phyloP scores from a whole-genome alignment of 2,888 invertebrate genomes.

The Bruchidius siliquastri region DNA sequence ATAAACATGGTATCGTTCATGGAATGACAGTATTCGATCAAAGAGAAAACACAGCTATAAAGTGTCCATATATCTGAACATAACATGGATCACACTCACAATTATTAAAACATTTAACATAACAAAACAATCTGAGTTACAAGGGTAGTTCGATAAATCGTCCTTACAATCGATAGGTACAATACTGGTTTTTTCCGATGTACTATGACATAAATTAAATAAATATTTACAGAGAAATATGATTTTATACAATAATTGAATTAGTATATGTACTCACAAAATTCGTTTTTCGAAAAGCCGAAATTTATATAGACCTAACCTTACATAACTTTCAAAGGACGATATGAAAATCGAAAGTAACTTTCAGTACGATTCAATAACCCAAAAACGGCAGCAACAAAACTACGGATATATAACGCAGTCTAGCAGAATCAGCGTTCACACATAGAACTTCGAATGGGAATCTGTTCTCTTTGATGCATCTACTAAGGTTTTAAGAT shows the following conservation, averaged over 20 bases:
- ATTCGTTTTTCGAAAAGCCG: too few relatives aligned
- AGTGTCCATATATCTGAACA: conserved; percentile 22
- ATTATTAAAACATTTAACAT: conserved; percentile 20
- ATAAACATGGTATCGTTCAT: conserved; percentile 3
- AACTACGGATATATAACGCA: too few relatives aligned
- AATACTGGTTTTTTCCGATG: background rate
- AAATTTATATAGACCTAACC: background rate
- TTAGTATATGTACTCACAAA: too few relatives aligned
- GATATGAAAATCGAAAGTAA: too few relatives aligned
- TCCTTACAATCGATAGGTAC: background rate
- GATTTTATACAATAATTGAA: too few relatives aligned
- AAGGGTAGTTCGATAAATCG: background rate
- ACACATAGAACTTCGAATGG: too few relatives aligned
- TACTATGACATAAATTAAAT: background rate
- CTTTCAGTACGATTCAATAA: too few relatives aligned
- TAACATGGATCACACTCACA: conserved; percentile 23
- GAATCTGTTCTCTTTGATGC: too few relatives aligned
- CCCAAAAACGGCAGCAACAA: too few relatives aligned
- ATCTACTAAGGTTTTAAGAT: too few relatives aligned
- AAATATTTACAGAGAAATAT: background rate
- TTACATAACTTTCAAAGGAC: background rate
- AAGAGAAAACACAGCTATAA: conserved; percentile 19
- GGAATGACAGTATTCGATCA: background rate
- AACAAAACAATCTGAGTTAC: conserved; percentile 18
- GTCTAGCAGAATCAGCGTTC: too few relatives aligned